phyloP scores from a whole-genome alignment of 2,797 vertebrate species.

The Neosilurus mollespiculum region DNA sequence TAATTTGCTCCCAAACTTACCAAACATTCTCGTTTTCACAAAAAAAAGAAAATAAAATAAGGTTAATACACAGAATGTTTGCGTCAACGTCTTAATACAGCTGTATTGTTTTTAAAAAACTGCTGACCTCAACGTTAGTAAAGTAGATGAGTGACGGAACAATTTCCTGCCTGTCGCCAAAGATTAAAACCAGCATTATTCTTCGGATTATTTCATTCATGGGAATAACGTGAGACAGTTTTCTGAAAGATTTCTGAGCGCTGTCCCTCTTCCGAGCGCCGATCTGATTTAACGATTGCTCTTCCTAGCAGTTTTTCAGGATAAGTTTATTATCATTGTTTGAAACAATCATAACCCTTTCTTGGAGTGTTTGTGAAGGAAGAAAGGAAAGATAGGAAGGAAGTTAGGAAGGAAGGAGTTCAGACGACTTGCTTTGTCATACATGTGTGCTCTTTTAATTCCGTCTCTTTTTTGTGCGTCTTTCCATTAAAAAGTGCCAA shows the following conservation, averaged over 20 bases:
- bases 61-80: conserved; percentile 48
- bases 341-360: conserved; percentile 30
- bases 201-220: conserved; percentile 44
- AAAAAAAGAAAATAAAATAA: neutral
- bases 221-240: conserved; percentile 37
- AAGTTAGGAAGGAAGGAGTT: conserved; percentile 28
- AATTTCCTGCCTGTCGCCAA: conserved; percentile 58
- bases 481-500: conserved; percentile 59
- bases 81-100: conserved; percentile 35
- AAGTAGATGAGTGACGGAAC: conserved; percentile 49
- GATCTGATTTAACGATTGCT: conserved; percentile 29
- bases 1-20: conserved; percentile 50
- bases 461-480: conserved; percentile 12
- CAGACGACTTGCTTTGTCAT: neutral
- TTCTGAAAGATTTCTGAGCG: conserved; percentile 13
- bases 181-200: conserved; percentile 55
- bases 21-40: conserved; percentile 49
- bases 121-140: conserved; percentile 55
- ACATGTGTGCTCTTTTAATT: conserved; percentile 3
- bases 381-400: neutral
- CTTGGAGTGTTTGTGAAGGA: conserved; percentile 6
- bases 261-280: neutral
- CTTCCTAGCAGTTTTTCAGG: conserved; percentile 3
- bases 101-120: conserved; percentile 48
- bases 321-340: conserved; percentile 7